Evolutionary conservation across 2,888 invertebrate genomes (phyloP).

Genomic region (Melinopterus prodromus): DNA sequence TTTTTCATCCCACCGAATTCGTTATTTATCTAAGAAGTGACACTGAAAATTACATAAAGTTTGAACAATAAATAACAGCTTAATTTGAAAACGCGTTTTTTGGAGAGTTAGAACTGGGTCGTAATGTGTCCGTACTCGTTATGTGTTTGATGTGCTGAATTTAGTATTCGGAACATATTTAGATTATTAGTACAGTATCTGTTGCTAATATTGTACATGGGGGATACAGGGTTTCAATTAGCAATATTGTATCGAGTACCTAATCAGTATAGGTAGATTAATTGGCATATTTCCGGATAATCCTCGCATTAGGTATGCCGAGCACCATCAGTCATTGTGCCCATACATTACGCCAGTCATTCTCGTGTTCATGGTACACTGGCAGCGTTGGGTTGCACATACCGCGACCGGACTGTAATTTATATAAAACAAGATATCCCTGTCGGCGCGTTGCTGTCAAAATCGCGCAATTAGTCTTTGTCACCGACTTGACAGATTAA

Average conservation of each 20-base stretch:
- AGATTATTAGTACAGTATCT: too few relatives aligned
- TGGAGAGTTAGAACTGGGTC: too few relatives aligned
- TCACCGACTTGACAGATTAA: slow-evolving; percentile 45
- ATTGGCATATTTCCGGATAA: neutral
- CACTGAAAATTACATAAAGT: too few relatives aligned
- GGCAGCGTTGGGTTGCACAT: neutral
- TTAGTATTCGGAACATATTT: too few relatives aligned
- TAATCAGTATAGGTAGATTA: neutral
- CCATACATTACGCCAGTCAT: slow-evolving; percentile 4
- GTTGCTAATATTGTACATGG: neutral
- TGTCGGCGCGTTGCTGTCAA: slow-evolving; percentile 36
- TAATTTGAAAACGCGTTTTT: too few relatives aligned
- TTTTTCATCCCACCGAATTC: too few relatives aligned
- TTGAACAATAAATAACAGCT: too few relatives aligned
- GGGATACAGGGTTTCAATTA: neutral
- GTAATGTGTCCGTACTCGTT: too few relatives aligned
- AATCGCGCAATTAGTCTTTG: slow-evolving; percentile 44
- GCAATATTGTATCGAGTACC: neutral
- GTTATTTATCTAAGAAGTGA: too few relatives aligned
- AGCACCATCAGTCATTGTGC: neutral
- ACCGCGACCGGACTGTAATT: slow-evolving; percentile 29
- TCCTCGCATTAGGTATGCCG: neutral
- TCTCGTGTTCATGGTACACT: neutral
- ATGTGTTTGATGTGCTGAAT: too few relatives aligned
- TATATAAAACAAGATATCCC: slow-evolving; percentile 35